phyloP scores from a whole-genome alignment of 1,140 invertebrate species.

The Drosophila guanche region DNA sequence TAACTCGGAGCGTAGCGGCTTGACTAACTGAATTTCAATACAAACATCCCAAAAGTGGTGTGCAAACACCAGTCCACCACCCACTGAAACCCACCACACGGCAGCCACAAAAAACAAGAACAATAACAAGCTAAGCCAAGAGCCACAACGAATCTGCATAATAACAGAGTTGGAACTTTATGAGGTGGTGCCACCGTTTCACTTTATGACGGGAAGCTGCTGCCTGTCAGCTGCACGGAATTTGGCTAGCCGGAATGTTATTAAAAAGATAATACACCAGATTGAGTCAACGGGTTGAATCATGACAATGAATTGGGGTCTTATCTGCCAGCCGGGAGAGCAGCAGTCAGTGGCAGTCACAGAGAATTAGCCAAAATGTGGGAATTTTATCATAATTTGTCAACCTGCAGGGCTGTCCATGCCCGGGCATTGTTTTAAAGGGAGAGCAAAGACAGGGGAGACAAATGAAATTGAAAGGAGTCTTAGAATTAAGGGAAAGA shows the following conservation, averaged over 20 bases:
- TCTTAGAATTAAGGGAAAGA: no score
- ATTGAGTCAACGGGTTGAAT: slow-evolving; percentile 26
- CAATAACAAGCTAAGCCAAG: slow-evolving; percentile 8
- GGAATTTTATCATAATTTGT: slow-evolving; percentile 7
- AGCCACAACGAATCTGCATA: slow-evolving; percentile 7
- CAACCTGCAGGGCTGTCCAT: no score
- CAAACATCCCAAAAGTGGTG: slow-evolving; percentile 23
- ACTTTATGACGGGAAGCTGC: slow-evolving; percentile 73
- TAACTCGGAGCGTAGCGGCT: slow-evolving; percentile 39
- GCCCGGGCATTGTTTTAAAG: no score
- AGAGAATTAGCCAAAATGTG: slow-evolving; percentile 15
- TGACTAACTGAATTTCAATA: slow-evolving; percentile 72
- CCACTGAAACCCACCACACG: background rate
- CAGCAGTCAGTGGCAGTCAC: background rate
- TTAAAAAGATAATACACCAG: slow-evolving; percentile 68
- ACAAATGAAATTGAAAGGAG: no score
- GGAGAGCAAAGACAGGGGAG: no score
- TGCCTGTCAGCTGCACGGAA: slow-evolving; percentile 61
- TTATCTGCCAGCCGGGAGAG: slow-evolving; percentile 44
- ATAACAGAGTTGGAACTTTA: slow-evolving; percentile 39
- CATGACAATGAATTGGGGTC: slow-evolving; percentile 25
- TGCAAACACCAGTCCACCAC: slow-evolving; percentile 31
- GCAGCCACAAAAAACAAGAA: slow-evolving; percentile 12
- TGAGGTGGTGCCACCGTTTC: slow-evolving; percentile 44
- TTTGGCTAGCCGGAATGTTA: slow-evolving; percentile 39